Evolutionary conservation across 2,113 vertebrate species (phyloP), one percentile per base, ranked within the genome.

Genomic region (Archilochus colubris): DNA sequence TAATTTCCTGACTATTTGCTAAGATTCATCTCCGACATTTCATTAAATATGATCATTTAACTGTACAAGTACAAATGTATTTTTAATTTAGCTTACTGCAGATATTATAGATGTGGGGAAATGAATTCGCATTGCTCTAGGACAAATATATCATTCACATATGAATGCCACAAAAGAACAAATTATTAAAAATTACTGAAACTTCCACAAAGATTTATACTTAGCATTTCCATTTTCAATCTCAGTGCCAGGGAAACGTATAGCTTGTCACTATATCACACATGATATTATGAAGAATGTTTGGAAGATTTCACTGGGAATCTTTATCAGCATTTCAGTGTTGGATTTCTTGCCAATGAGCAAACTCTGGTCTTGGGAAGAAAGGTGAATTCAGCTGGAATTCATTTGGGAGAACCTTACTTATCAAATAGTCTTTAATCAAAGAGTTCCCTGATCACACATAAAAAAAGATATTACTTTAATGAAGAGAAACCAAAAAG

Each of bases 31-130:
- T 98, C 97, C 98, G 97, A 98, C 98, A 98, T 98, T 98, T 98
- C 98, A 98, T 98, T 98, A 98, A 98, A 98, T 98, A 98, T 98
- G 98, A 98, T 98, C 98, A 98, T 98, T 98, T 98, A 98, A 98
- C 98, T 98, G 98, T 98, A 98, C 98, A 98, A 98, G 98, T 98
- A 98, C 98, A 98, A 98, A 98, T 98, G 97, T 97, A 98, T 98
- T 98, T 98, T 98, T 98, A 98, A 98, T 98, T 98, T 98, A 97
- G 97, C 97, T 98, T 98, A 98, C 98, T 96, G 97, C 98, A 98
- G 98, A 98, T 98, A 98, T 98, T 98, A 98, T 97, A 98, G 98
- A 98, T 98, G 98, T 98, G 97, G 97, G 96, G 94, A 98, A 98
- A 98, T 98, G 98, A 98, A 98, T 98, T 98, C 91, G 19, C 96